Evolutionary conservation across 1,140 invertebrate species (phyloP).

Genomic region (Glomeris maerens): DNA sequence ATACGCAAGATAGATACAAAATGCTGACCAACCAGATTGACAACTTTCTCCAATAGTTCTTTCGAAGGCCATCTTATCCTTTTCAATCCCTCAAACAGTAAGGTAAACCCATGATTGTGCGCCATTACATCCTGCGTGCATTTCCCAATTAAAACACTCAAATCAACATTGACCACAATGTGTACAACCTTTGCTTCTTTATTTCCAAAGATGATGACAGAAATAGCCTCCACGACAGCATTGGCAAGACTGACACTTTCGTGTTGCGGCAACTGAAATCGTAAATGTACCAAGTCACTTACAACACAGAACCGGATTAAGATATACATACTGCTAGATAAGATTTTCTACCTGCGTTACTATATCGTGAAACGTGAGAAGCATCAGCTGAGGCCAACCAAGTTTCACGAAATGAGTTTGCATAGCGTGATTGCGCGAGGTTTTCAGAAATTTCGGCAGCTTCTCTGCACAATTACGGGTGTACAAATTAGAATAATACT

Average conservation of each 20-base stretch:
- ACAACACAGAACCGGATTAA: not conserved
- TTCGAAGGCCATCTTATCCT: conserved; percentile 25
- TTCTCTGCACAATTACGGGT: no score
- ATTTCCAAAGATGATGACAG: not conserved
- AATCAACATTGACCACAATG: not conserved
- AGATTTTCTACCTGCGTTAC: no score
- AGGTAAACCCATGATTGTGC: conserved; percentile 20
- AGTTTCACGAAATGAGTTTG: no score
- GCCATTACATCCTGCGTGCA: conserved; percentile 17
- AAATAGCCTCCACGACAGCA: not conserved
- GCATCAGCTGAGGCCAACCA: no score
- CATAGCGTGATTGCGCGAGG: no score
- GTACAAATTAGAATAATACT: no score
- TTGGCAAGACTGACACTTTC: not conserved
- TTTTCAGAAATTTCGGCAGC: no score
- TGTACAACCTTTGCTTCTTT: not conserved
- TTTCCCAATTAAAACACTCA: not conserved
- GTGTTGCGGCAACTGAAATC: not conserved
- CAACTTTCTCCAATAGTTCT: conserved; percentile 27
- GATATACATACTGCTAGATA: no score
- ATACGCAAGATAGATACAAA: no score
- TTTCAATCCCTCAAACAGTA: conserved; percentile 27
- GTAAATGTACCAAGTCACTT: not conserved
- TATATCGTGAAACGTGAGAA: no score
- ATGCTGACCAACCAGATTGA: conserved; percentile 23